phyloP scores from a whole-genome alignment of 2,888 invertebrate genomes.

The Xanthorhoe spadicearia region DNA sequence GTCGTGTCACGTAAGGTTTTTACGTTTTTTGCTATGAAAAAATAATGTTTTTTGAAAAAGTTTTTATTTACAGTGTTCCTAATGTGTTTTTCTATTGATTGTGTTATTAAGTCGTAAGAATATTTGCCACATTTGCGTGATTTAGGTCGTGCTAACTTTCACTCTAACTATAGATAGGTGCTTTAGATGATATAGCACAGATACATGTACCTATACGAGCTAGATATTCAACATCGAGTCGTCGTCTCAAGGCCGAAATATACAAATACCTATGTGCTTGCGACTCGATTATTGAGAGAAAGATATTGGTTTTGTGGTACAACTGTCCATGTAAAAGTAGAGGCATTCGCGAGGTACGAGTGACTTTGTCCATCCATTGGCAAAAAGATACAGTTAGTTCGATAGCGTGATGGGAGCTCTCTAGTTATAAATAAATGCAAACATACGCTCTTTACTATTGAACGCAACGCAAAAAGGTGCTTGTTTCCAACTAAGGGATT shows the following conservation, averaged over 20 bases:
- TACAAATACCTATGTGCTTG: slow-evolving; percentile 75
- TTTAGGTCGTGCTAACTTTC: slow-evolving; percentile 83
- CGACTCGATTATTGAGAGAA: slow-evolving; percentile 51
- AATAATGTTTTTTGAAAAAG: slow-evolving; percentile 64
- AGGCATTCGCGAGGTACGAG: slow-evolving; percentile 1
- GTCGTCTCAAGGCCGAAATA: slow-evolving; percentile 83
- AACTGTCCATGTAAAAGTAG: slow-evolving; percentile 21
- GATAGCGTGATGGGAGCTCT: slow-evolving; percentile 34
- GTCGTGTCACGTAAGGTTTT: slow-evolving; percentile 84
- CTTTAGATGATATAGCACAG: slow-evolving; percentile 69
- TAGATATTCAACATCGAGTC: slow-evolving; percentile 82
- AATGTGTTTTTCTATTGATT: slow-evolving; percentile 56
- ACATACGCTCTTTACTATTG: slow-evolving; percentile 56
- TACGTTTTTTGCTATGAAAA: slow-evolving; percentile 77
- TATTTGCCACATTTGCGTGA: slow-evolving; percentile 55
- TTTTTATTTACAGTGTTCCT: slow-evolving; percentile 58
- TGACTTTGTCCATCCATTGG: slow-evolving; percentile 23
- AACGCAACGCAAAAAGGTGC: slow-evolving; percentile 61
- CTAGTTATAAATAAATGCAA: slow-evolving; percentile 44
- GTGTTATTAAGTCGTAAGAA: slow-evolving; percentile 54
- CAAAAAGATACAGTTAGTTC: slow-evolving; percentile 29
- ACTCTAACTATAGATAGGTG: slow-evolving; percentile 83
- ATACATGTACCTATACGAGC: slow-evolving; percentile 64
- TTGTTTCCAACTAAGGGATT: slow-evolving; percentile 3
- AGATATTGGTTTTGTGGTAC: slow-evolving; percentile 67